Percentiles rank a stretch among this genome's conserved stretches.
phyloP scores from a whole-genome alignment of 2,888 invertebrate species.

The Amiota communis region DNA sequence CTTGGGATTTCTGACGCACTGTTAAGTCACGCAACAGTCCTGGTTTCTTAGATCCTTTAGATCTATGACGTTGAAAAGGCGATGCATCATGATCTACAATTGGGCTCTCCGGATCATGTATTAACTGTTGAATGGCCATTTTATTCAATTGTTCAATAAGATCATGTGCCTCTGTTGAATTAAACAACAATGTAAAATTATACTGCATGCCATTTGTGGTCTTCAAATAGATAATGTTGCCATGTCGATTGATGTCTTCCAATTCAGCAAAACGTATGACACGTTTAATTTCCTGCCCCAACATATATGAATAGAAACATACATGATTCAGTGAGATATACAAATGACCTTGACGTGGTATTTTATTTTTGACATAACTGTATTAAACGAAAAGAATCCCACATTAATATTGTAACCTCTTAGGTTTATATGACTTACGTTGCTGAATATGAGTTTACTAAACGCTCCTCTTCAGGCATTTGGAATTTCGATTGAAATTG shows the following conservation, averaged over 20 bases:
- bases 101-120: slow-evolving; percentile 89
- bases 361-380: slow-evolving; percentile 93
- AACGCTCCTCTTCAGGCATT: slow-evolving; percentile 93
- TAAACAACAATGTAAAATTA: slow-evolving; percentile 93
- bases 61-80: slow-evolving; percentile 85
- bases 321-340: slow-evolving; percentile 97
- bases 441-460: slow-evolving; percentile 95
- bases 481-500: slow-evolving; percentile 91
- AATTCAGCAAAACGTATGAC: slow-evolving; percentile 85
- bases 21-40: slow-evolving; percentile 95
- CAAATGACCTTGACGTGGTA: slow-evolving; percentile 97
- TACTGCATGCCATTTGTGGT: slow-evolving; percentile 88
- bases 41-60: slow-evolving; percentile 92
- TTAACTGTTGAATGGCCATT: slow-evolving; percentile 92
- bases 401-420: not conserved
- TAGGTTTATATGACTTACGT: slow-evolving; percentile 77
- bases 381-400: not conserved
- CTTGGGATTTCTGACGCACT: slow-evolving; percentile 93
- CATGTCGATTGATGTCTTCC: slow-evolving; percentile 84
- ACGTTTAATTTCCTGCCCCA: slow-evolving; percentile 91
- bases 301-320: slow-evolving; percentile 95
- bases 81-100: slow-evolving; percentile 92
- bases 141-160: slow-evolving; percentile 97
- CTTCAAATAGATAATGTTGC: slow-evolving; percentile 86
- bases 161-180: slow-evolving; percentile 89